Percentiles rank a stretch among this genome's conserved stretches.
Evolutionary conservation across 2,113 vertebrate genomes (phyloP).

Genomic region (Corydoras sp.): DNA sequence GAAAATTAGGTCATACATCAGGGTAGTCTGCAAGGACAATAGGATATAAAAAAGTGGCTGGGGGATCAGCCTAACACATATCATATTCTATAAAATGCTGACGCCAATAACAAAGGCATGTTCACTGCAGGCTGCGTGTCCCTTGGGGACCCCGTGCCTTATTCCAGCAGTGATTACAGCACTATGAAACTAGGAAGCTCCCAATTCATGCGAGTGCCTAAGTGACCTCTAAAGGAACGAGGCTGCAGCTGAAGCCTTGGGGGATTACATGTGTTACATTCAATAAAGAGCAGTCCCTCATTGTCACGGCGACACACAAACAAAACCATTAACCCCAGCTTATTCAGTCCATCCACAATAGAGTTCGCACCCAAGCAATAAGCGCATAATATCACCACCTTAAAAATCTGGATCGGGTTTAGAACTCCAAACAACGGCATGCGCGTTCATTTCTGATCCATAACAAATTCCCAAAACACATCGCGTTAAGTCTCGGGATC

Average conservation of each 20-base stretch:
- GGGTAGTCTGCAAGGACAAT: constrained; percentile 39
- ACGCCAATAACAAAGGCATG: constrained; percentile 58
- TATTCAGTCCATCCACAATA: constrained; percentile 35
- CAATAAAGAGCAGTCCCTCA: constrained; percentile 69
- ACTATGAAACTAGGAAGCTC: constrained; percentile 63
- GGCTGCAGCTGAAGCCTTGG: constrained; percentile 60
- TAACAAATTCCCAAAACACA: no score
- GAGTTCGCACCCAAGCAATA: not conserved
- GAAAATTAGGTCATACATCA: constrained; percentile 40
- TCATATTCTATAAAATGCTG: constrained; percentile 60
- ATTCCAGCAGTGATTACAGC: constrained; percentile 69
- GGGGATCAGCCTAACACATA: constrained; percentile 55
- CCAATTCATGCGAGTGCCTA: constrained; percentile 71
- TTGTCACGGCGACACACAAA: constrained; percentile 71
- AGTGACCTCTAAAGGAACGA: constrained; percentile 68
- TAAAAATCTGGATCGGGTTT: no score
- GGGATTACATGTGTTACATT: constrained; percentile 72
- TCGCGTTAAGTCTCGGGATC: no score
- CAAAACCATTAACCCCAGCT: constrained; percentile 66
- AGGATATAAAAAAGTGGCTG: constrained; percentile 50
- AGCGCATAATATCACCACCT: not conserved
- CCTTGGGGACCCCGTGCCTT: constrained; percentile 58
- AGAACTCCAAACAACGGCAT: no score
- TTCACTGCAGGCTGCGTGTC: constrained; percentile 45
- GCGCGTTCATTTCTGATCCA: no score